Evolutionary conservation across 2,888 invertebrate species (phyloP).

Genomic region (Zygogramma bicolorata): DNA sequence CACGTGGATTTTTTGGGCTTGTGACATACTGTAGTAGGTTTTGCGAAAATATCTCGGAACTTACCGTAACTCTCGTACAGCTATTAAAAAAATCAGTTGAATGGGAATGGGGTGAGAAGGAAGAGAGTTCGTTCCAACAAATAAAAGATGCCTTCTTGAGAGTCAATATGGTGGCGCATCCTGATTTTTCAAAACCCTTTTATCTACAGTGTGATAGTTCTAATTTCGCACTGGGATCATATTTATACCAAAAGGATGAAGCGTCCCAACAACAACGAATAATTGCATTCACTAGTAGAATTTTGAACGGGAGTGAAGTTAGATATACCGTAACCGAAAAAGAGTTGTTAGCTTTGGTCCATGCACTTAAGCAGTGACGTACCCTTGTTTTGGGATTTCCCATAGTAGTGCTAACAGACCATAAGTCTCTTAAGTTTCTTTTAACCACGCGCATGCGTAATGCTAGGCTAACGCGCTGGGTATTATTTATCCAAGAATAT

Average conservation of each 20-base stretch:
- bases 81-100: conserved; percentile 26
- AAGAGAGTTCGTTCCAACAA: conserved; percentile 19
- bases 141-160: conserved; percentile 16
- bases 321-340: conserved; percentile 30
- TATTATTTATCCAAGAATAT: conserved; percentile 31
- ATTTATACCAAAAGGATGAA: neutral
- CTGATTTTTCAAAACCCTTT: conserved; percentile 12
- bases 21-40: neutral
- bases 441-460: conserved; percentile 21
- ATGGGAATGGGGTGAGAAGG: too few species aligned
- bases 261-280: neutral
- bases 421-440: conserved; percentile 34
- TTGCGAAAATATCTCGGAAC: neutral
- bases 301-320: conserved; percentile 20
- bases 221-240: conserved; percentile 1
- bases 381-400: conserved; percentile 22
- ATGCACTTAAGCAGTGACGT: conserved; percentile 29
- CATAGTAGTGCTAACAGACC: conserved; percentile 30
- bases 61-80: conserved; percentile 5
- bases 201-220: neutral
- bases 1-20: neutral
- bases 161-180: neutral
- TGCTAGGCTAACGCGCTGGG: conserved; percentile 32
- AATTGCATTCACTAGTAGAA: conserved; percentile 32
- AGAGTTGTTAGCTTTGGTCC: conserved; percentile 25